Conservation (phyloP, 1,140 invertebrate genomes). For the Homarus americanus region DNA sequence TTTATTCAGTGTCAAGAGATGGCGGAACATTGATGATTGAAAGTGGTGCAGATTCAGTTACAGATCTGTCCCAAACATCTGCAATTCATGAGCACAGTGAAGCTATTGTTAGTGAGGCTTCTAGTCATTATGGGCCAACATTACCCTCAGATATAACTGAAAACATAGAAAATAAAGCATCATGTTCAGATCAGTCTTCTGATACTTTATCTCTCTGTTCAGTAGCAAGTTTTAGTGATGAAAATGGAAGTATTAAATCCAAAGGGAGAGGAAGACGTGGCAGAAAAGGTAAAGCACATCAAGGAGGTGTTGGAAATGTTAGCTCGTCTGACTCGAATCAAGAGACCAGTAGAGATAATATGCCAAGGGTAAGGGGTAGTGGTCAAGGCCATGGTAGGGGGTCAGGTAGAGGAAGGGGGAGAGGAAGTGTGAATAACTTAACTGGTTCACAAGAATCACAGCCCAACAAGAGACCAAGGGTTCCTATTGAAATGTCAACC, state of each 20-base stretch:
- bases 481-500: background rate
- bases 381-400: background rate
- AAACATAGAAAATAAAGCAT: background rate
- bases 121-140: slow-evolving; percentile 14
- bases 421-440: background rate
- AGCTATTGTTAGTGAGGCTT: no score
- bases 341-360: background rate
- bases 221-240: background rate
- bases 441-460: background rate
- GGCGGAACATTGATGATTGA: no score
- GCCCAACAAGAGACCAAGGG: slow-evolving; percentile 5
- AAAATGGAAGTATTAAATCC: background rate
- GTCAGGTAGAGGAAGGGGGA: background rate
- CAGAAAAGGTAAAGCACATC: background rate
- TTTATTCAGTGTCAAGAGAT: background rate
- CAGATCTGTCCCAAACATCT: background rate
- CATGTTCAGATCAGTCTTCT: background rate
- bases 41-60: background rate
- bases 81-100: background rate
- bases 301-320: background rate
- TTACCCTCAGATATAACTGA: background rate
- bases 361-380: background rate
- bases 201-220: background rate
- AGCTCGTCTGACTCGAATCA: background rate
- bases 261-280: background rate